Conservation (phyloP, 2,797 vertebrate species). For the Fundulus diaphanus region DNA sequence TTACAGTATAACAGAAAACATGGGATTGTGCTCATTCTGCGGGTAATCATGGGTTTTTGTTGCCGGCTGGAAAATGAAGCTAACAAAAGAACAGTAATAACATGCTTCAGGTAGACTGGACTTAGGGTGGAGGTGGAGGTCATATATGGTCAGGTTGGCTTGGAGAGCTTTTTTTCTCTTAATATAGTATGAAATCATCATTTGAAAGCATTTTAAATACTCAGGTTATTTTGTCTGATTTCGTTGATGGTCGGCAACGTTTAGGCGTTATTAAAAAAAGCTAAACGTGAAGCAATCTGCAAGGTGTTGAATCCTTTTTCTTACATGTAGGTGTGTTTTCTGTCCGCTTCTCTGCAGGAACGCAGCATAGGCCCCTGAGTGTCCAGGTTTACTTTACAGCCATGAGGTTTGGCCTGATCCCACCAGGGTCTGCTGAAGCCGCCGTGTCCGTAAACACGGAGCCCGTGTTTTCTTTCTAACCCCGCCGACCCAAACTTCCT, state of each 20-base stretch:
- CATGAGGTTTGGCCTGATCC: slow-evolving; percentile 47
- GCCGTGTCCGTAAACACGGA: slow-evolving; percentile 45
- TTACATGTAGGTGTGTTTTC: neutral
- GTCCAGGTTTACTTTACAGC: slow-evolving; percentile 34
- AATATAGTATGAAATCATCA: too few relatives aligned
- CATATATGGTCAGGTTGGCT: too few relatives aligned
- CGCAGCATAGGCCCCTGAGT: slow-evolving; percentile 52
- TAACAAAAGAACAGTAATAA: neutral
- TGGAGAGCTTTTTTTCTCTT: too few relatives aligned
- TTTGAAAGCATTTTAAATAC: too few relatives aligned
- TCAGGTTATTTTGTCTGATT: too few relatives aligned
- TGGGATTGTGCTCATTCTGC: neutral
- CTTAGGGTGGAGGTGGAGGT: too few relatives aligned
- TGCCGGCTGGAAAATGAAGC: too few relatives aligned
- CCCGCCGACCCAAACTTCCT: slow-evolving; percentile 21
- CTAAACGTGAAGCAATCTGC: neutral
- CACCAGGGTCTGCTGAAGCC: slow-evolving; percentile 33
- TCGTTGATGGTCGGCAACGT: neutral
- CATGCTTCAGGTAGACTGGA: neutral
- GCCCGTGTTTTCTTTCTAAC: slow-evolving; percentile 70
- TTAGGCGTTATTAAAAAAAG: neutral
- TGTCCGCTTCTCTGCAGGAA: slow-evolving; percentile 45
- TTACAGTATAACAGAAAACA: neutral
- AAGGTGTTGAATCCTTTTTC: too few relatives aligned
- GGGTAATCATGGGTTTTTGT: neutral